Evolutionary conservation across 2,113 vertebrate genomes (phyloP).

Genomic region (Cephalopholis sonnerati): DNA sequence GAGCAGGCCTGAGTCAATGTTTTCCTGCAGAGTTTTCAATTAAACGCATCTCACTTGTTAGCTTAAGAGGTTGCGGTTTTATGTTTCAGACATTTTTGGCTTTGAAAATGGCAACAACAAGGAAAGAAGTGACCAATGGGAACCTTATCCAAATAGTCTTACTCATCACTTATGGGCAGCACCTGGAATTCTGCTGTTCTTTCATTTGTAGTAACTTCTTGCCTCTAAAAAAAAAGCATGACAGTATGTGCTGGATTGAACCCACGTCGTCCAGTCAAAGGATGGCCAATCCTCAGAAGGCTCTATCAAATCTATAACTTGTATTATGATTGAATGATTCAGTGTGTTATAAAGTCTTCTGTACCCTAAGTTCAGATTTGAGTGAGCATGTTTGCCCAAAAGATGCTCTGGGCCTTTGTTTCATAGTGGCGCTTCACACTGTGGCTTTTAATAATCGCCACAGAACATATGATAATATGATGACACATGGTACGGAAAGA

Average conservation of each 20-base stretch:
- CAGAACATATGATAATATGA: too few relatives aligned
- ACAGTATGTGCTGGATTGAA: slow-evolving; percentile 4
- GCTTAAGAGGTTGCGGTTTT: background rate
- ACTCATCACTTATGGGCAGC: background rate
- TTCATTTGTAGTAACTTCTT: background rate
- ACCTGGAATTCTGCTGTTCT: background rate
- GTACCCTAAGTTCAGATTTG: too few relatives aligned
- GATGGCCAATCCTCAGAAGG: too few relatives aligned
- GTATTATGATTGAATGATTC: too few relatives aligned
- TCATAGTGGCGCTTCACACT: too few relatives aligned
- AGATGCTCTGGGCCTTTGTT: too few relatives aligned
- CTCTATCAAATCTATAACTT: too few relatives aligned
- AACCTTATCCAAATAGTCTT: background rate
- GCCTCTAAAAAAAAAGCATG: background rate
- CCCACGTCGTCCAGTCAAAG: background rate
- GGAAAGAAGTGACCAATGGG: background rate
- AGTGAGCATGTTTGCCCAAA: too few relatives aligned
- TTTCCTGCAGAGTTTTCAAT: background rate
- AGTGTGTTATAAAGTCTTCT: too few relatives aligned
- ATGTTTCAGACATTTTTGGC: background rate
- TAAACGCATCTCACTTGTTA: background rate
- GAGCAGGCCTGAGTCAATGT: background rate
- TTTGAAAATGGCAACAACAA: background rate
- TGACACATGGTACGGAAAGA: too few relatives aligned
- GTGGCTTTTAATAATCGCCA: too few relatives aligned